These are phyloP conservation scores for Drosophila bocqueti DNA, from an alignment of 1,140 invertebrate species.

Conservation along the genomic window DNA sequence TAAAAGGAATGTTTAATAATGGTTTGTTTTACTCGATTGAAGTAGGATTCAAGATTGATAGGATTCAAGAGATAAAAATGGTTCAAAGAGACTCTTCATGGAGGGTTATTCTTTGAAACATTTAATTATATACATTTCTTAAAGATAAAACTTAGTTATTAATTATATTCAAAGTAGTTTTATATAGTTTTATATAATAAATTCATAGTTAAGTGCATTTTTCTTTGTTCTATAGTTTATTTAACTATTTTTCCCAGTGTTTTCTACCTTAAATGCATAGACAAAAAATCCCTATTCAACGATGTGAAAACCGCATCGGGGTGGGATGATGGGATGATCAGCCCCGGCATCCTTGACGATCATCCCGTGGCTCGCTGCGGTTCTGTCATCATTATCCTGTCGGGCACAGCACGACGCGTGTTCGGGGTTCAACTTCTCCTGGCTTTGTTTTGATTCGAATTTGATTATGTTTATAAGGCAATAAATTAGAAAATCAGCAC, in stretches of 20 bases:
- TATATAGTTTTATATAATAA: not conserved
- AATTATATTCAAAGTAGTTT: not conserved
- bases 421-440: constrained; percentile 15
- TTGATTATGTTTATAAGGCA: constrained; percentile 77
- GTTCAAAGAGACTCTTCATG: not conserved
- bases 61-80: not conserved
- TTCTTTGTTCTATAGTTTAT: too few species aligned
- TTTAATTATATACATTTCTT: not conserved
- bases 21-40: not conserved
- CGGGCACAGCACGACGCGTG: constrained; percentile 52
- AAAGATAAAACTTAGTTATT: too few species aligned
- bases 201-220: not conserved
- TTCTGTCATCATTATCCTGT: constrained; percentile 58
- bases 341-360: constrained; percentile 33
- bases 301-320: constrained; percentile 55
- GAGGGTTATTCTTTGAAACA: not conserved
- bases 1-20: not conserved
- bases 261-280: not conserved
- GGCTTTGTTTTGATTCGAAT: constrained; percentile 74
- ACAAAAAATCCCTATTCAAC: constrained; percentile 16
- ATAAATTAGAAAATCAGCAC: constrained; percentile 66
- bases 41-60: too few species aligned
- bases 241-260: not conserved
- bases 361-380: constrained; percentile 24
- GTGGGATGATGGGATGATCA: constrained; percentile 46